Conservation (phyloP, 2,797 vertebrate genomes). For the Gobionotothen gibberifrons region DNA sequence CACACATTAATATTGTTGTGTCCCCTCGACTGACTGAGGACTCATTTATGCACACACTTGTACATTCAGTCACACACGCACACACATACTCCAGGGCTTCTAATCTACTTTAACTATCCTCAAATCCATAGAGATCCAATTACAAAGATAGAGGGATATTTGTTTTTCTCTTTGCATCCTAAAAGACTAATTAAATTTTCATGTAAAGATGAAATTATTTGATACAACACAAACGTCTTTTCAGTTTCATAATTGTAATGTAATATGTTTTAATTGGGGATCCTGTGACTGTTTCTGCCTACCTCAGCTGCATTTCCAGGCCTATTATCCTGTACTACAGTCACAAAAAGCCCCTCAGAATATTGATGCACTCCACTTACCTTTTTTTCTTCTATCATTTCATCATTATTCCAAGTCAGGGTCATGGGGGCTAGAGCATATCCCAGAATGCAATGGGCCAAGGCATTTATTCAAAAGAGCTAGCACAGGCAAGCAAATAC, state of each 20-base stretch:
- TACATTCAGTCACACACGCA: conserved; percentile 15
- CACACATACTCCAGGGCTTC: conserved; percentile 65
- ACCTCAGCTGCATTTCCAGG: conserved; percentile 25
- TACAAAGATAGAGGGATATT: conserved; percentile 84
- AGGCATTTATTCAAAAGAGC: conserved; percentile 43
- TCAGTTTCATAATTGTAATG: conserved; percentile 79
- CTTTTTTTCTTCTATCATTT: conserved; percentile 20
- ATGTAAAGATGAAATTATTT: conserved; percentile 83
- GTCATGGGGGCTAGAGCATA: conserved; percentile 20
- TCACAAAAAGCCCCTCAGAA: not conserved
- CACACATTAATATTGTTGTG: conserved; percentile 63
- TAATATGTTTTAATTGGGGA: conserved; percentile 69
- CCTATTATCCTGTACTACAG: conserved; percentile 22
- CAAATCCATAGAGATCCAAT: conserved; percentile 84
- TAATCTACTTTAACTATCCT: conserved; percentile 83
- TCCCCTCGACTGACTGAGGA: conserved; percentile 59
- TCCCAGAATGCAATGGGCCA: conserved; percentile 47
- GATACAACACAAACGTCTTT: conserved; percentile 81
- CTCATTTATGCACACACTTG: conserved; percentile 65
- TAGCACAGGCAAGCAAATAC: conserved; percentile 21
- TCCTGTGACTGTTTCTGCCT: conserved; percentile 58
- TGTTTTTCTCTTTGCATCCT: conserved; percentile 81
- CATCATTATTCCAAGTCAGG: conserved; percentile 37
- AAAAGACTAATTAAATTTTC: conserved; percentile 84
- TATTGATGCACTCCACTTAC: not conserved